phyloP scores from a whole-genome alignment of 2,113 vertebrate species.

The Thalassoma bifasciatum region DNA sequence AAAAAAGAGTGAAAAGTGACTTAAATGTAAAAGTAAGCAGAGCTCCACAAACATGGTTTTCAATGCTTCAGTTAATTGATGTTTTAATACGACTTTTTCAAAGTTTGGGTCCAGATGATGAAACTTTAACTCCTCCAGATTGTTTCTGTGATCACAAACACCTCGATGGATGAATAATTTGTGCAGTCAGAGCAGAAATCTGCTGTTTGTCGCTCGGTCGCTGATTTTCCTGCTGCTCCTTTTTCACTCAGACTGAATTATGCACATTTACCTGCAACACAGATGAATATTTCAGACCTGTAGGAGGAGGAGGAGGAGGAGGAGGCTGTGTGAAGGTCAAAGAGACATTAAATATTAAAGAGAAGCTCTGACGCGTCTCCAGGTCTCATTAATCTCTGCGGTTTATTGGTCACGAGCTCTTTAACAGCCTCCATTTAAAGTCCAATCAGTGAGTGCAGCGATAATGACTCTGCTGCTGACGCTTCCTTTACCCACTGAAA shows the following conservation, averaged over 20 bases:
- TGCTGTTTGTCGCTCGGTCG: neutral
- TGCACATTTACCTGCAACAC: neutral
- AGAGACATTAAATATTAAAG: neutral
- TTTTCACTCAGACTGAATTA: neutral
- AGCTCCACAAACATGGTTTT: no score
- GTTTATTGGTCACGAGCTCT: neutral
- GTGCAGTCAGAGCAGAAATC: neutral
- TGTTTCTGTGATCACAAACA: neutral
- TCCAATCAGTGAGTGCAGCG: neutral
- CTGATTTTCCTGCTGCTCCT: neutral
- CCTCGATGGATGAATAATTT: conserved; percentile 15
- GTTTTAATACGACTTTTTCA: no score
- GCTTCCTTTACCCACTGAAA: no score
- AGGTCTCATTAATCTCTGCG: neutral
- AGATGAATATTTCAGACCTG: neutral
- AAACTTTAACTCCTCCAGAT: conserved; percentile 18
- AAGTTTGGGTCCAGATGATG: conserved; percentile 3
- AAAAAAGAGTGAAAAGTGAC: no score
- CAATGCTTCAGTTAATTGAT: no score
- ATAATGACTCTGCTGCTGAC: no score
- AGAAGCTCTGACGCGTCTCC: neutral
- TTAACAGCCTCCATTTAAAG: neutral
- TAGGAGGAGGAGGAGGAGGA: no score
- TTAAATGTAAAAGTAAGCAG: no score
- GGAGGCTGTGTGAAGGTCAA: no score